A percentile compares a stretch with the other conserved stretches of the same genome.
phyloP scores from a whole-genome alignment of 2,797 vertebrate species.

The Neosalanx taihuensis region DNA sequence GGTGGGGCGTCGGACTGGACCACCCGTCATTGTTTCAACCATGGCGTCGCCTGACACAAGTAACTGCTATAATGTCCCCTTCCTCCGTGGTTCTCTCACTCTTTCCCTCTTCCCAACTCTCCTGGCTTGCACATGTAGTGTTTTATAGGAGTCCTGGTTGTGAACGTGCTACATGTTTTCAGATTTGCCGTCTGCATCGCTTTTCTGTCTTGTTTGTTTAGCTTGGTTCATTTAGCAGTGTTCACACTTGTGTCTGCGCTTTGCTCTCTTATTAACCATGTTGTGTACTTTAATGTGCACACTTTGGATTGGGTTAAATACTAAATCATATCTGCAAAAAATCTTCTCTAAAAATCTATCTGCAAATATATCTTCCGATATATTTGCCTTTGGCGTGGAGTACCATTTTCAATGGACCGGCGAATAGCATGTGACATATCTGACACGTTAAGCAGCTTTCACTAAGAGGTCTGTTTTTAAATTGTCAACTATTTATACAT shows the following conservation, averaged over 20 bases:
- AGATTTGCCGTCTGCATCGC: too few relatives aligned
- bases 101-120: neutral
- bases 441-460: slow-evolving; percentile 69
- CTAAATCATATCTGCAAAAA: neutral
- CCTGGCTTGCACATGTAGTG: neutral
- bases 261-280: neutral
- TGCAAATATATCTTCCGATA: neutral
- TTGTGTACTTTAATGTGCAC: neutral
- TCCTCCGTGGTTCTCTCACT: slow-evolving; percentile 6
- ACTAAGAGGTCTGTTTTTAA: slow-evolving; percentile 51
- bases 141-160: slow-evolving; percentile 1
- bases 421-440: slow-evolving; percentile 51
- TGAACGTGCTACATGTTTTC: neutral
- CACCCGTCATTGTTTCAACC: slow-evolving; percentile 94
- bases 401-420: slow-evolving; percentile 40
- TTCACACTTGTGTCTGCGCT: neutral
- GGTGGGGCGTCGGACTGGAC: slow-evolving; percentile 88
- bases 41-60: slow-evolving; percentile 92
- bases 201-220: too few relatives aligned
- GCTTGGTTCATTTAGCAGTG: neutral
- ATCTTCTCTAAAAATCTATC: neutral
- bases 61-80: slow-evolving; percentile 59
- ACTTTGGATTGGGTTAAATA: neutral
- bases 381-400: slow-evolving; percentile 30
- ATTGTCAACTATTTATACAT: slow-evolving; percentile 60